Percentiles rank a stretch among this genome's conserved stretches.
Conservation (phyloP, 2,113 vertebrate species). For the Beaufortia kweichowensis region DNA sequence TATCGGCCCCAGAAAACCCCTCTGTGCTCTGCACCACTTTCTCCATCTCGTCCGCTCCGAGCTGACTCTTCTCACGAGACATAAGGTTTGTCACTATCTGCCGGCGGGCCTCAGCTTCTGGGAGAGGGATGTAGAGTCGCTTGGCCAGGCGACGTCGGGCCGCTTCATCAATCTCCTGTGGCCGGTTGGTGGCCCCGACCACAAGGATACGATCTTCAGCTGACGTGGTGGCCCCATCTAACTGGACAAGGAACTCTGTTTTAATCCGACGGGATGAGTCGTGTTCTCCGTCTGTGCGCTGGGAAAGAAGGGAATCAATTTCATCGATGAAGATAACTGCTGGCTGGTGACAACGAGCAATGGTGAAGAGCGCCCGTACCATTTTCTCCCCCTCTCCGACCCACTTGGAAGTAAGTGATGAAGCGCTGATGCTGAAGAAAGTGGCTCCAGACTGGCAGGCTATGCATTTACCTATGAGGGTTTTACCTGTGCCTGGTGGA, state of each 20-base stretch:
- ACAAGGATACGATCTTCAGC: slow-evolving; percentile 93
- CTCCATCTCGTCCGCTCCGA: slow-evolving; percentile 77
- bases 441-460: slow-evolving; percentile 95
- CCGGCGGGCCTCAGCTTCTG: slow-evolving; percentile 80
- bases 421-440: slow-evolving; percentile 97
- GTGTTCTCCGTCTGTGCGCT: slow-evolving; percentile 91
- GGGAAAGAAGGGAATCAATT: slow-evolving; percentile 93
- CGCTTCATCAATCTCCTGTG: slow-evolving; percentile 95
- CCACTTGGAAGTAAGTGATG: slow-evolving; percentile 97
- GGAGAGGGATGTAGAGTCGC: slow-evolving; percentile 91
- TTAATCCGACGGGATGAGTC: slow-evolving; percentile 95
- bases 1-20: slow-evolving; percentile 93
- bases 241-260: slow-evolving; percentile 93
- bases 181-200: slow-evolving; percentile 93
- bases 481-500: slow-evolving; percentile 95
- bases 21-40: slow-evolving; percentile 76
- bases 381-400: slow-evolving; percentile 97
- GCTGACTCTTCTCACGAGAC: slow-evolving; percentile 79
- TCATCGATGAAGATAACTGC: slow-evolving; percentile 97
- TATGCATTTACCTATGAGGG: slow-evolving; percentile 95
- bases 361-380: slow-evolving; percentile 90
- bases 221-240: slow-evolving; percentile 91
- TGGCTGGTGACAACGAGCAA: slow-evolving; percentile 91
- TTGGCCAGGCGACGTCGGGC: slow-evolving; percentile 89
- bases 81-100: slow-evolving; percentile 87